Evolutionary conservation across 2,797 vertebrate genomes (phyloP), one percentile per base, ranked within the genome.

Genomic region (Carcharodon carcharias): DNA sequence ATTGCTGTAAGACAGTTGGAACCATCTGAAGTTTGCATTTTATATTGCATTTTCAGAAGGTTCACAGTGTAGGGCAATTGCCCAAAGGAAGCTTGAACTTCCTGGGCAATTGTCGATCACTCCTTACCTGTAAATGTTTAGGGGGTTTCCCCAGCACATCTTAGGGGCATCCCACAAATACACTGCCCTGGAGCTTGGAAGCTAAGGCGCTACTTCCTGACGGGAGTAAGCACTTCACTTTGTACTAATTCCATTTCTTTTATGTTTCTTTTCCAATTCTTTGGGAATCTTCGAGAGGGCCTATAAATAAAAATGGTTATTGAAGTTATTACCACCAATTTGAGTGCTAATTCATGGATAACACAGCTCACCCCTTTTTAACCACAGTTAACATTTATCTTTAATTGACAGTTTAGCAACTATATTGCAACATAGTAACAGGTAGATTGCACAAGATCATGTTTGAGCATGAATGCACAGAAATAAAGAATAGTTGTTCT

Each of bases 301-400:
- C 35, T 77, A 18, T 35, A 91, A 61, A 91, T 91, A 91, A 61
- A 61, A 91, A 6, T 21, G 9, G 23, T 69, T 50, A 50, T 50
- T 50, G 65, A 3, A n/a, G 11, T 54, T 54, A 26, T 35, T 91
- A 91, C 54, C 56, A 91, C 14, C 88, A 91, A 16, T 61, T 91
- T 91, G 88, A 61, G 12, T 87, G 50, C 28, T 54, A 61, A 91
- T 91, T 91, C 87, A 89, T 26, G 3, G 28, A 31, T 91, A 58
- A 14, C 54, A 89, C 2, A 89, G 35, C 56, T 58, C 28, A 58
- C 88, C 88, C 31, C 11, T 35, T 91, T 77, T 91, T 61, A 91
- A 91, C 56, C 88, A 91, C 56, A 91, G 56, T 61, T 91, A 91
- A 35, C 54, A 89, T 89, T 12, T 89, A 89, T 58, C 11, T 89